Conservation (phyloP, 2,797 vertebrate species). For the Fundulus diaphanus region DNA sequence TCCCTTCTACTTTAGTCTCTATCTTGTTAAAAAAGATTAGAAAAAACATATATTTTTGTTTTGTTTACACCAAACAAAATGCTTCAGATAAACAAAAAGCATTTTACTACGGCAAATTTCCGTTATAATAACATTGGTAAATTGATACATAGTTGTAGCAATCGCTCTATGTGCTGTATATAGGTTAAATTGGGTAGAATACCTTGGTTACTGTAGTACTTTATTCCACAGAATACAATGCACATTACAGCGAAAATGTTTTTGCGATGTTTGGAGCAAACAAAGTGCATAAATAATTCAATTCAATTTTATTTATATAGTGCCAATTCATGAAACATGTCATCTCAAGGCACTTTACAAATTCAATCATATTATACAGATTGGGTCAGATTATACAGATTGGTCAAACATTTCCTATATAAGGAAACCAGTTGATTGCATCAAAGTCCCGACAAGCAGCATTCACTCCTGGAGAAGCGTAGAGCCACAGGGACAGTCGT, state of each 20-base stretch:
- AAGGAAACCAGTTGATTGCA: too few relatives aligned
- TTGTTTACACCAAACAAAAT: not conserved
- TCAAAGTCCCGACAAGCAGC: too few relatives aligned
- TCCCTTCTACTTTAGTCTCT: not conserved
- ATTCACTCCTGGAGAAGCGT: too few relatives aligned
- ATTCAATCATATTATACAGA: too few relatives aligned
- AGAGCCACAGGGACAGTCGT: too few relatives aligned
- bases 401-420: too few relatives aligned
- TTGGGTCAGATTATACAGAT: too few relatives aligned
- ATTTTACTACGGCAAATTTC: not conserved
- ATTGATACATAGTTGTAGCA: not conserved
- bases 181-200: too few relatives aligned
- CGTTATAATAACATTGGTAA: not conserved
- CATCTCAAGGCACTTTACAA: too few relatives aligned
- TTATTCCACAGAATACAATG: not conserved
- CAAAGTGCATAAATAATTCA: not conserved
- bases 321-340: too few relatives aligned
- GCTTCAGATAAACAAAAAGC: not conserved
- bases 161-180: too few relatives aligned
- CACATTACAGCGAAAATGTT: not conserved
- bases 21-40: not conserved
- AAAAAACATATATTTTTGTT: not conserved
- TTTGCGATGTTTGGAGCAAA: not conserved
- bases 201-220: not conserved
- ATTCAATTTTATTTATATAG: too few relatives aligned